These are phyloP conservation scores for Lottia scabra DNA, from an alignment of 2,888 invertebrate genomes.

Conservation along the genomic window DNA sequence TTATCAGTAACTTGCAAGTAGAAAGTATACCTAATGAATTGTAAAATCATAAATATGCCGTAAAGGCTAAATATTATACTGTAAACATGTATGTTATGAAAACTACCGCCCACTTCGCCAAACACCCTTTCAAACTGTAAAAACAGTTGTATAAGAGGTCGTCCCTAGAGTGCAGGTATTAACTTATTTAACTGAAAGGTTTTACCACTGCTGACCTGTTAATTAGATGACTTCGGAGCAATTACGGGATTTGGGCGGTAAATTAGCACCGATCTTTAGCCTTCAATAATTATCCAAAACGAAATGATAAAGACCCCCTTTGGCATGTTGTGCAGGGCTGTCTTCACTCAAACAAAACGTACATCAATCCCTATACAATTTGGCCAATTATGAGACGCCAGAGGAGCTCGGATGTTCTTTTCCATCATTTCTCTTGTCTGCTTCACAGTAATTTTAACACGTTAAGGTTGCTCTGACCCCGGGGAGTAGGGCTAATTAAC, in stretches of 20 bases:
- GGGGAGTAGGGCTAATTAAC: not conserved
- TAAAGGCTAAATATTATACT: too few species aligned
- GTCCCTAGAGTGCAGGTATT: too few species aligned
- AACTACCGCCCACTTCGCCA: too few species aligned
- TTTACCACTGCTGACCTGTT: not conserved
- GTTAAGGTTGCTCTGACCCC: not conserved
- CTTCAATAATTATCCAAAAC: conserved; percentile 10
- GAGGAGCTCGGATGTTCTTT: conserved; percentile 15
- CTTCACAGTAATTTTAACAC: not conserved
- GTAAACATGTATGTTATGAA: too few species aligned
- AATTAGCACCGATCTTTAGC: conserved; percentile 9
- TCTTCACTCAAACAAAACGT: conserved; percentile 14
- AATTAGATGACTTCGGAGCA: not conserved
- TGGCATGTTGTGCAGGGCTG: not conserved
- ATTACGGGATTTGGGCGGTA: not conserved
- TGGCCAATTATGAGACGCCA: conserved; percentile 19
- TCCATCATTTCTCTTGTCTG: not conserved
- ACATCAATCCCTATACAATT: conserved; percentile 14
- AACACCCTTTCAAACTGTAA: too few species aligned
- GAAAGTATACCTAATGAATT: too few species aligned
- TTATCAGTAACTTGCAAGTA: too few species aligned
- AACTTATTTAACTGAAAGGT: too few species aligned
- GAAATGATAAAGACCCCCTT: conserved; percentile 9
- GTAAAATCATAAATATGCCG: too few species aligned
- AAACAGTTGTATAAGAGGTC: too few species aligned